phyloP scores from a whole-genome alignment of 2,888 invertebrate genomes.

The Rhaphigaster nebulosa region DNA sequence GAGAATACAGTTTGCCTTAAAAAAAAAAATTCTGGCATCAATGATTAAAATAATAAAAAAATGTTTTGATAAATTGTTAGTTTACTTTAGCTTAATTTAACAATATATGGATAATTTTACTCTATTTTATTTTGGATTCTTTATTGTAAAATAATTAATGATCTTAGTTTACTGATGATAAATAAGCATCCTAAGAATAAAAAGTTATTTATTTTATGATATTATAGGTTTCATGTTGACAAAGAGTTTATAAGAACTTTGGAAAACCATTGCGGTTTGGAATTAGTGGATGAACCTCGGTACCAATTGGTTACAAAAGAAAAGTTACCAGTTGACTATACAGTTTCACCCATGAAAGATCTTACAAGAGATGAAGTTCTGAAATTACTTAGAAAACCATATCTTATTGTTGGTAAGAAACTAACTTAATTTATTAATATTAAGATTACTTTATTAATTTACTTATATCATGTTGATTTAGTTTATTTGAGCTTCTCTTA shows the following conservation, averaged over 20 bases:
- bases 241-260: constrained; percentile 52
- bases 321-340: constrained; percentile 49
- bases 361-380: constrained; percentile 53
- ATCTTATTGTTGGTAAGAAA: constrained; percentile 17
- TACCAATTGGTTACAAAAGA: constrained; percentile 50
- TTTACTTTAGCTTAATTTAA: too few species aligned
- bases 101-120: too few species aligned
- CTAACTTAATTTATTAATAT: background rate
- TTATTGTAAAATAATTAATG: background rate
- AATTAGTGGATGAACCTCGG: background rate
- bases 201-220: background rate
- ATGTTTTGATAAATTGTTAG: too few species aligned
- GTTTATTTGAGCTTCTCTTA: background rate
- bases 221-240: constrained; percentile 40
- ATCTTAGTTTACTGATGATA: background rate
- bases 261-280: constrained; percentile 33
- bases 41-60: too few species aligned
- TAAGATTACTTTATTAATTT: too few species aligned
- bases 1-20: too few species aligned
- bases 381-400: background rate
- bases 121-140: too few species aligned
- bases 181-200: too few species aligned
- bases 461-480: too few species aligned
- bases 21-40: too few species aligned
- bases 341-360: constrained; percentile 5